Base-by-base conservation (phyloP, 1,140 invertebrate species). In the Bombus confusus region DNA sequence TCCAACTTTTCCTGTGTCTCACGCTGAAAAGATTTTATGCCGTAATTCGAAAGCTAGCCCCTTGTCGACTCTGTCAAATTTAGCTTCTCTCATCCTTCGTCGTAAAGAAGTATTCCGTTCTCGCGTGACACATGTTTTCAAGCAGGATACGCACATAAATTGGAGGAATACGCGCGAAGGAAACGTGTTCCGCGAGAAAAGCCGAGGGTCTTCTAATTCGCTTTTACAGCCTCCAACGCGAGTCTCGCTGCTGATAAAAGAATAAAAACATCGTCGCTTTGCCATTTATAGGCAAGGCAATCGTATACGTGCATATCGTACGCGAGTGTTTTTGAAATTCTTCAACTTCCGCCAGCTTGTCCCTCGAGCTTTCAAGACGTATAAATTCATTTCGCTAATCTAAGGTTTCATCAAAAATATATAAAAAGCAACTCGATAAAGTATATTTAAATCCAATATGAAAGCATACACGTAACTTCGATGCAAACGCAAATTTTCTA, bases 161-260 rank as follows among this genome's bases (percentile, higher is more conserved):
- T 64, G 41, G 28, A 64, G 69, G 39, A n/a, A 47, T 68, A 68
- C 18, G 68, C 47, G 47, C 25, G 43, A 59, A n/a, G 73, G 52
- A 81, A 64, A 87, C 82, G 47, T 80, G 85, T 88, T 87, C 57
- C 77, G 77, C 73, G 88, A 80, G 57, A 76, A 80, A 83, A 80
- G 34, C 57, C 71, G 73, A n/a, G 85, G 86, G 81, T 74, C 86
- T 75, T 73, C 90, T 91, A 91, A 91, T 89, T 90, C 84, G 89
- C 78, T 88, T 91, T 91, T 91, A 91, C 86, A 91, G n/a, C 90
- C 64, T 37, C 57, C 64, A 22, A 18, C 59, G 88, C 5, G 64
- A 28, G 66, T 41, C 31, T 57, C 52, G 88, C n/a, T 25, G 78
- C 64, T 69, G 87, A 90, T 86, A 77, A 89, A 87, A 86, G 34